Base-by-base conservation (phyloP, 2,113 vertebrate species). In the Myotis lucifugus region DNA sequence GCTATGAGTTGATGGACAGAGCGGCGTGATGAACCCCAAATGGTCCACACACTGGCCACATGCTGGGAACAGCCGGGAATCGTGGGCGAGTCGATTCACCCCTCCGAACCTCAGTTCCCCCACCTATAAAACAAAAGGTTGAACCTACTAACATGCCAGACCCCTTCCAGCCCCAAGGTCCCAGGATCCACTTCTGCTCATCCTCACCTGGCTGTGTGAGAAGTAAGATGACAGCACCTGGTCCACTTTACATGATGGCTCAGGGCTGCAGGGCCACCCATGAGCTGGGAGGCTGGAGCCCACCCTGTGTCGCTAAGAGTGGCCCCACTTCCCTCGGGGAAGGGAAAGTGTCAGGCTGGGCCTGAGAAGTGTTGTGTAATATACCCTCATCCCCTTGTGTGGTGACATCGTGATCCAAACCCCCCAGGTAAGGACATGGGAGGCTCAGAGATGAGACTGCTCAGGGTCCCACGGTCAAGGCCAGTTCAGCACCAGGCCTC, bases 61-160 rank as follows among this genome's bases (percentile, higher is more conserved):
- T 4, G 66, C 32, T 8, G 14, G 19, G 6, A 21, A 34, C 76
- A 29, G 93, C 23, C n/a, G 0, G 2, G 56, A 25, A 76, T 2
- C 3, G 12, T 10, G 10, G 10, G 37, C 25, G 48, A 25, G 8
- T 9, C 2, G 2, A 13, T 59, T 18, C 34, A 25, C 67, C 56
- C 82, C 83, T 0, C 40, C 50, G 29, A 0, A 0, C 0, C 72
- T 89, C 10, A 1, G 0, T 72, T 69, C 54, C 48, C 32, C 37
- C 9, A 6, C 59, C 77, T 87, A 19, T 12, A 73, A 84, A 90
- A 54, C 14, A 7, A 27, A 84, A 82, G 34, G 32, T 4, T 6
- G 13, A 52, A 56, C 77, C 46, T 46, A 27, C 56, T 27, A 42
- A 4, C 1, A 8, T 7, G 67, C 40, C 61, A 91, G 56, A 32